Evolutionary conservation across 2,797 vertebrate species (phyloP), one percentile per base, ranked within the genome.

Genomic region (Anniella stebbinsi): DNA sequence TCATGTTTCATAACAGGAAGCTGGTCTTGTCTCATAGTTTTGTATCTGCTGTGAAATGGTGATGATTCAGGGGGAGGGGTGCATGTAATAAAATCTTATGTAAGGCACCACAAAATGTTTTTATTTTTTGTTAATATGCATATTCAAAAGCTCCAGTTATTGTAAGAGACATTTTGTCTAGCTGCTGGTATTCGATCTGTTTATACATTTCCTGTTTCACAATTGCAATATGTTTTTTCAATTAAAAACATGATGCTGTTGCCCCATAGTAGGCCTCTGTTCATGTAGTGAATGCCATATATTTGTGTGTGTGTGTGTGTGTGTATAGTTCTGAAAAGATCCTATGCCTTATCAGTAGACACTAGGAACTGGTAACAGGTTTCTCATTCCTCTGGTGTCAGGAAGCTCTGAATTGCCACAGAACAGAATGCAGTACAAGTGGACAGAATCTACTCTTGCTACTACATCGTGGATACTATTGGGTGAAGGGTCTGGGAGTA

Each of bases 61-160:
- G 92, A 87, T 1, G 38, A 36, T 17, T 23, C 1, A 57, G 51
- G 21, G 3, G 66, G 91, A 69, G 10, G 91, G 12, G 69, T 73
- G 87, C 80, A 8, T 63, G 78, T 83, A 91, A 88, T 38, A 81
- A 21, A 36, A 63, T 63, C 57, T 8, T 57, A 54, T 15, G 28
- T 60, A 75, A 75, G 51, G n/a, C 45, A 7, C 23, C n/a, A 41
- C 11, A 60, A 75, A 84, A 51, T 25, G 25, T n/a, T 92, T 94
- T 94, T 93, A 45, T 92, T 88, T 83, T 41, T 88, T 92, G 57
- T 89, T 94, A 90, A 84, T 80, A 92, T 70, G 38, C 91, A 38
- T 18, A 78, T 87, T 94, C 28, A 84, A 41, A 95, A 93, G 57
- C 1, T 45, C 67, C 80, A 33, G 8, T 90, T 38, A 21, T 38